phyloP scores from a whole-genome alignment of 2,888 invertebrate genomes.

The Cryptus viduatorius region DNA sequence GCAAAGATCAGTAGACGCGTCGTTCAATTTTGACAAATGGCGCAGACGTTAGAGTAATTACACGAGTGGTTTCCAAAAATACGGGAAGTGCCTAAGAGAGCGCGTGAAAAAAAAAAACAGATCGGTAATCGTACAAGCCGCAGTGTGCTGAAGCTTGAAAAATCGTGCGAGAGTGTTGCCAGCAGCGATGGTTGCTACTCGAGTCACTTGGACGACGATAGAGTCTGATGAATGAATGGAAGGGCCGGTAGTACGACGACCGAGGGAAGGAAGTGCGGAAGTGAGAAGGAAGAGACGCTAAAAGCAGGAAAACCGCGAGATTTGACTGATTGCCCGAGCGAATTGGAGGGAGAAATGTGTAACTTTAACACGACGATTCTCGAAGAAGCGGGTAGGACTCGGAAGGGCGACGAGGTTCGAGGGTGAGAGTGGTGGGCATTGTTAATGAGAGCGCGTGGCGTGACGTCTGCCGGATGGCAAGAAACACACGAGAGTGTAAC shows the following conservation, averaged over 20 bases:
- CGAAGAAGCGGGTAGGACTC: slow-evolving; percentile 26
- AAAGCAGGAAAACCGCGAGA: slow-evolving; percentile 67
- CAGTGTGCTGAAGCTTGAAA: slow-evolving; percentile 75
- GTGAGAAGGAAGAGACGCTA: slow-evolving; percentile 44
- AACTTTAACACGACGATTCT: slow-evolving; percentile 47
- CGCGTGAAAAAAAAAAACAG: slow-evolving; percentile 72
- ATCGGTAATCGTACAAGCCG: slow-evolving; percentile 70
- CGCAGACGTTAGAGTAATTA: slow-evolving; percentile 73
- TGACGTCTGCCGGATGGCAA: slow-evolving; percentile 73
- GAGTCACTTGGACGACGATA: slow-evolving; percentile 15
- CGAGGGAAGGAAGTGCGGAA: slow-evolving; percentile 12
- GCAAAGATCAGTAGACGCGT: slow-evolving; percentile 24
- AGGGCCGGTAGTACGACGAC: slow-evolving; percentile 47
- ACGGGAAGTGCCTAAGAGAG: slow-evolving; percentile 68
- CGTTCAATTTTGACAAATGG: slow-evolving; percentile 78
- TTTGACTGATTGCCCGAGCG: slow-evolving; percentile 56
- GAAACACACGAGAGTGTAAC: slow-evolving; percentile 29
- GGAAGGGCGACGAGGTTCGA: slow-evolving; percentile 51
- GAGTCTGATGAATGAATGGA: slow-evolving; percentile 76
- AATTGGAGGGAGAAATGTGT: slow-evolving; percentile 14
- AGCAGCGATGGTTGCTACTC: slow-evolving; percentile 46
- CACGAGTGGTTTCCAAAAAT: slow-evolving; percentile 72
- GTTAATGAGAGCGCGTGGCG: slow-evolving; percentile 79
- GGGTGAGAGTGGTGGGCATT: slow-evolving; percentile 70
- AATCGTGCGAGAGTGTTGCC: slow-evolving; percentile 77